Evolutionary conservation across 2,888 invertebrate genomes (phyloP).

Genomic region (Synanthedon tipuliformis): DNA sequence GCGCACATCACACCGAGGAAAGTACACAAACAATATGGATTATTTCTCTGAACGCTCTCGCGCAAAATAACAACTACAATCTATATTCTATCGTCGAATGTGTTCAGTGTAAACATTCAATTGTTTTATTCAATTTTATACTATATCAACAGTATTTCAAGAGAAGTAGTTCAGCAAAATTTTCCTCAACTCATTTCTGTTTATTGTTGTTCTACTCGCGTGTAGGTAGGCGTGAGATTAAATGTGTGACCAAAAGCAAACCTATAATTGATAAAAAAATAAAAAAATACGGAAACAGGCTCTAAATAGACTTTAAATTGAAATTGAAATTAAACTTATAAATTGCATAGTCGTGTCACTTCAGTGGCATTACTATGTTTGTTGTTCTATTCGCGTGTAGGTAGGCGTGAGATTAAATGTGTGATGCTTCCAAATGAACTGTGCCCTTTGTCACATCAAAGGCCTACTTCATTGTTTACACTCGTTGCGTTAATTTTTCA

Average conservation of each 20-base stretch:
- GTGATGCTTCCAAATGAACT: conserved; percentile 15
- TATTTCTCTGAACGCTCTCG: neutral
- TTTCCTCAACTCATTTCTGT: too few relatives aligned
- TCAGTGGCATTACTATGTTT: neutral
- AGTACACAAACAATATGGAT: conserved; percentile 22
- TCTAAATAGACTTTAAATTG: too few relatives aligned
- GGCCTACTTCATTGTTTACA: conserved; percentile 9
- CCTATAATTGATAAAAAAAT: too few relatives aligned
- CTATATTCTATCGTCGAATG: neutral
- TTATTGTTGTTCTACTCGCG: too few relatives aligned
- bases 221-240: too few relatives aligned
- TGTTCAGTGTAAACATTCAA: neutral
- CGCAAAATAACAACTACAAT: neutral
- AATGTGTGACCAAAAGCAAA: too few relatives aligned
- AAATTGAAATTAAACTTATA: too few relatives aligned
- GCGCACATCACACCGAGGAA: conserved; percentile 34
- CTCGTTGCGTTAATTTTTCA: conserved; percentile 4
- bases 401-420: conserved; percentile 5
- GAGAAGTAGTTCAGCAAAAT: neutral
- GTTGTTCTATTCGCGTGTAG: neutral
- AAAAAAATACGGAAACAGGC: too few relatives aligned
- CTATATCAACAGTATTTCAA: neutral
- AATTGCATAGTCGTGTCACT: too few relatives aligned
- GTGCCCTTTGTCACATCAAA: conserved; percentile 4
- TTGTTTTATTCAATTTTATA: neutral